Evolutionary conservation across 2,797 vertebrate genomes (phyloP).

Genomic region (Pempheris klunzingeri): DNA sequence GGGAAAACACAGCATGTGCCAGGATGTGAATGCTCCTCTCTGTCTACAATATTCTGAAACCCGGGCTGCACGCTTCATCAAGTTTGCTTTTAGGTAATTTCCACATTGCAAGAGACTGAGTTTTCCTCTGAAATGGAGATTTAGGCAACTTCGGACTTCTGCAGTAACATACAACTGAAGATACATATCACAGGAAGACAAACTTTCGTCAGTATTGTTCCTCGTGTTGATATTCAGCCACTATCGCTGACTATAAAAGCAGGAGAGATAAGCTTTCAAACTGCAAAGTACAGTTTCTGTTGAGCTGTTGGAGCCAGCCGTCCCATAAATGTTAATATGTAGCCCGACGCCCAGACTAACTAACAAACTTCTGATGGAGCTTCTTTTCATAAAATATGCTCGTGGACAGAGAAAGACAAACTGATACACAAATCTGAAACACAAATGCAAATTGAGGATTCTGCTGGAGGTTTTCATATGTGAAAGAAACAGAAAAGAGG

Average conservation of each 20-base stretch:
- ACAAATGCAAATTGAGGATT: neutral
- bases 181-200: too few relatives aligned
- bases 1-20: conserved; percentile 29
- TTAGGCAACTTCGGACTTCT: neutral
- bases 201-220: neutral
- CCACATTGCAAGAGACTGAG: neutral
- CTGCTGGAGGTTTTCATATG: neutral
- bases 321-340: conserved; percentile 56
- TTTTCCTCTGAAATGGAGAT: neutral
- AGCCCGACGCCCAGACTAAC: neutral
- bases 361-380: neutral
- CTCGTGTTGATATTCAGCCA: neutral
- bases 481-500: conserved; percentile 1
- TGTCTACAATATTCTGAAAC: conserved; percentile 11
- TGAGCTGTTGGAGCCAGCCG: neutral
- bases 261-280: conserved; percentile 39
- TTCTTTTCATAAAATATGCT: neutral
- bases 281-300: conserved; percentile 25
- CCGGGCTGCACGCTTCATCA: neutral
- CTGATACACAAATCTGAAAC: rapidly evolving
- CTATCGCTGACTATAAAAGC: conserved; percentile 5
- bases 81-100: conserved; percentile 5
- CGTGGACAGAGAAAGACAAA: neutral
- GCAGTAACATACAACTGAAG: too few relatives aligned
- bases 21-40: neutral